Base-by-base conservation (phyloP, 2,888 invertebrate species). In the Sussaba pulchella region DNA sequence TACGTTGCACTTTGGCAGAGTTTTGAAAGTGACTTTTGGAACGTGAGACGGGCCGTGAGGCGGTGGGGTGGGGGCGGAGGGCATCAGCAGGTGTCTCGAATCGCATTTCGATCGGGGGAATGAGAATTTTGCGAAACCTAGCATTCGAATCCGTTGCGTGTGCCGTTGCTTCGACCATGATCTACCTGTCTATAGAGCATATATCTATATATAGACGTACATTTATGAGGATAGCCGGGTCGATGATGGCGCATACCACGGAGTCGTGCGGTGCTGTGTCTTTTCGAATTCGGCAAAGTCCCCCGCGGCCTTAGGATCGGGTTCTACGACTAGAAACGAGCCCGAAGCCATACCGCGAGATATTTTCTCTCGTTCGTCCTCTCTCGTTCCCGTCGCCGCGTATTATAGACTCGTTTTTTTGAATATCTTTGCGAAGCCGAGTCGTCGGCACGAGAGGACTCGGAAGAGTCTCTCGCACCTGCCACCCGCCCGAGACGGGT, bases 101-200 rank as follows among this genome's bases (percentile, higher is more conserved):
- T 39, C 45, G 45, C 45, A 26, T 69, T 14, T 41, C 41, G 41
- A 12, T 54, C 36, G 36, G 36, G 36, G 36, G 14, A 36, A 50
- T n/a, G 43, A 39, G 64, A 69, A 73, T 76, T n/a, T 69, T 47
- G 43, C 64, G 71, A 78, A 83, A 84, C 85, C 87, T 5, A 83
- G 84, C 67, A 76, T 84, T 57, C 50, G 82, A 41, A 69, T 82
- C 81, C 81, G 84, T 85, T 75, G 85, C 85, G 84, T 87, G 84
- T 87, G 78, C 52, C 57, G 57, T 36, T 77, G 12, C 14, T 24
- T 63, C 45, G 72, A 31, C 77, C 73, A 69, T 81, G 31, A 5
- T 77, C 67, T 79, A 80, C 64, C 74, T 82, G 77, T 79, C 77
- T 81, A 84, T 86, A 84, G 31, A 2, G 31, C 31, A 31, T 31